Base-by-base conservation (phyloP, 2,113 vertebrate genomes). In the Etia nguti region DNA sequence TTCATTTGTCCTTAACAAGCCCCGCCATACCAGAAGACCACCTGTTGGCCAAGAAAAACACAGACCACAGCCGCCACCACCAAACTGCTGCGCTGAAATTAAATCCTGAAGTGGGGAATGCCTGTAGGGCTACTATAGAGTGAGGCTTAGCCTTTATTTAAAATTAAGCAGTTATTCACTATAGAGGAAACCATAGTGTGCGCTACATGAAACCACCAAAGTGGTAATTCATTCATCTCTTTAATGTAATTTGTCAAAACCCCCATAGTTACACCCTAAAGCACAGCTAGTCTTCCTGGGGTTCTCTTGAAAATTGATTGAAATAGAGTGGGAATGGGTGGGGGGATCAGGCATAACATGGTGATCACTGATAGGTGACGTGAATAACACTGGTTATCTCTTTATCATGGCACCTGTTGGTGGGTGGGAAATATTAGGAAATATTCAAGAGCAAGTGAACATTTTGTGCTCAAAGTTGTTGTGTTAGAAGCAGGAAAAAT, bases 1-100 rank as follows among this genome's bases (percentile, higher is more conserved):
- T 79, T 86, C 75, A 85, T 81, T 79, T 73, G 80, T 84, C 79
- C 89, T 92, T 80, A 50, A 56, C 34, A 86, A 89, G 91, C 88
- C 82, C 59, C 31, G 11, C 46, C 80, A 36, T 79, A 86, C 85
- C 90, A 86, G 75, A 82, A 29, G 79, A 84, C 86, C 91, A 89
- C 92, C 90, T 92, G 90, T 83, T 83, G 84, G 79, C 81, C 85
- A 79, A 81, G 79, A 4, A 89, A 62, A 84, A 68, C 62, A 65
- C 57, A 65, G 77, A 83, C 75, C 22, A 24, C 59, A 54, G 24
- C 34, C 16, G 4, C 79, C 81, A 36, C 26, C 59, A 26, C 41
- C n/a, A 34, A 62, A 38, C 70, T 83, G 13, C 75, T 85, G 70
- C 1, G 8, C n/a, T 5, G 18, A 43, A 55, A 43, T 57, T 13